These are phyloP conservation scores for Chelmon rostratus DNA, from an alignment of 2,797 vertebrate species.

Conservation along the genomic window DNA sequence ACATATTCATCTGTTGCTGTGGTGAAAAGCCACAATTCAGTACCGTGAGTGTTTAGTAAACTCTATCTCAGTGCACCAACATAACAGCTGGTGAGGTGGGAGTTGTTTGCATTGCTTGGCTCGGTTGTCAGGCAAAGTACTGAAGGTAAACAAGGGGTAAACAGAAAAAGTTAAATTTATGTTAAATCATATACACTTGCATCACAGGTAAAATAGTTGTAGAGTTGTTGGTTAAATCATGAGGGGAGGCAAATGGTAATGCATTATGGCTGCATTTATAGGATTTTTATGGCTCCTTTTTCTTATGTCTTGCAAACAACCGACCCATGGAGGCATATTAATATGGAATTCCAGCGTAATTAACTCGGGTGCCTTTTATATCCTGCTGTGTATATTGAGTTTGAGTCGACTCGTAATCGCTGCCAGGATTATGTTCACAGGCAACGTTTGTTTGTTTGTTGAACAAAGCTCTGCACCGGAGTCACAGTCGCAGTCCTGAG, in stretches of 20 bases:
- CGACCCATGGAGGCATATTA: not conserved
- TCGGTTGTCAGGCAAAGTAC: not conserved
- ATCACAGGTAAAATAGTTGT: not conserved
- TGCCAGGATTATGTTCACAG: not conserved
- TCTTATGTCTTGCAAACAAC: not conserved
- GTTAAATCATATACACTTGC: not conserved
- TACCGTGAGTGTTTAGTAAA: not conserved
- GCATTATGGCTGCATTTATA: not conserved
- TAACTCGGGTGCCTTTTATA: not conserved
- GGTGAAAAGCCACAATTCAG: not conserved
- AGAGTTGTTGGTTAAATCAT: not conserved
- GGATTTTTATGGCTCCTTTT: not conserved
- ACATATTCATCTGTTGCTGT: conserved; percentile 16
- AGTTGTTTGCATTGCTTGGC: not conserved
- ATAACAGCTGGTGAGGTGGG: not conserved
- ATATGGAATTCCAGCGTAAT: conserved; percentile 4
- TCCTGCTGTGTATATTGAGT: not conserved
- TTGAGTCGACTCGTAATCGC: not conserved
- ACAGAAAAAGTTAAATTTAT: not conserved
- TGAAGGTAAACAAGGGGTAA: not conserved
- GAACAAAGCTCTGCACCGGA: not conserved
- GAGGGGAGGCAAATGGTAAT: not conserved
- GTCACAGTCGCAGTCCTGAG: not conserved
- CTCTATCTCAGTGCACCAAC: conserved; percentile 31
- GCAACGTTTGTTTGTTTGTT: conserved; percentile 4